phyloP scores from a whole-genome alignment of 2,113 vertebrate genomes.

The Amphiprion percula region DNA sequence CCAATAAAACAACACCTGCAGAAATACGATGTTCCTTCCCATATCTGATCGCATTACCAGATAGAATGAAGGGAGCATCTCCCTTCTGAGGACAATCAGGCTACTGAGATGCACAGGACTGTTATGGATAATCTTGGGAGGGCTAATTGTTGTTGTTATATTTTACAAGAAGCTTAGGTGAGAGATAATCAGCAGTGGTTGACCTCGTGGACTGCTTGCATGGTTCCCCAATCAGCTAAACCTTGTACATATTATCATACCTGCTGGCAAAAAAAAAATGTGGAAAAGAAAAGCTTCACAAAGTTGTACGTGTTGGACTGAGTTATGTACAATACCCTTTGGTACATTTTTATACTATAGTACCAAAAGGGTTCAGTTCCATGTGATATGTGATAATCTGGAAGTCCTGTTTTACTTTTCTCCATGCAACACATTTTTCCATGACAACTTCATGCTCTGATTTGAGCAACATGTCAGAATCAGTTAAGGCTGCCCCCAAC shows the following conservation, averaged over 20 bases:
- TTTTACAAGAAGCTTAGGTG: slow-evolving; percentile 31
- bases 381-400: too few relatives aligned
- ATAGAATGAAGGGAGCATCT: neutral
- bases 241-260: too few relatives aligned
- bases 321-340: too few relatives aligned
- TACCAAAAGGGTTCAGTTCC: too few relatives aligned
- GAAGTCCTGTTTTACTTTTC: too few relatives aligned
- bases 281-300: too few relatives aligned
- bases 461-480: too few relatives aligned
- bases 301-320: too few relatives aligned
- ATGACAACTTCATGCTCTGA: neutral
- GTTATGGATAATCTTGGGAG: slow-evolving; percentile 11
- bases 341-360: too few relatives aligned
- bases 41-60: neutral
- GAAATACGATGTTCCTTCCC: neutral
- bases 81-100: neutral
- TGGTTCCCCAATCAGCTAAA: too few relatives aligned
- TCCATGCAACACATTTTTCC: neutral
- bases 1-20: slow-evolving; percentile 2
- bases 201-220: neutral
- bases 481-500: too few relatives aligned
- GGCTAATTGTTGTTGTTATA: slow-evolving; percentile 46
- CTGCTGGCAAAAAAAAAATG: too few relatives aligned
- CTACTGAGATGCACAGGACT: neutral
- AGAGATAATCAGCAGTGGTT: slow-evolving; percentile 38